Percentiles rank a stretch among this genome's conserved stretches.
Conservation (phyloP, 1,140 invertebrate genomes). For the Lepidostoma basale region DNA sequence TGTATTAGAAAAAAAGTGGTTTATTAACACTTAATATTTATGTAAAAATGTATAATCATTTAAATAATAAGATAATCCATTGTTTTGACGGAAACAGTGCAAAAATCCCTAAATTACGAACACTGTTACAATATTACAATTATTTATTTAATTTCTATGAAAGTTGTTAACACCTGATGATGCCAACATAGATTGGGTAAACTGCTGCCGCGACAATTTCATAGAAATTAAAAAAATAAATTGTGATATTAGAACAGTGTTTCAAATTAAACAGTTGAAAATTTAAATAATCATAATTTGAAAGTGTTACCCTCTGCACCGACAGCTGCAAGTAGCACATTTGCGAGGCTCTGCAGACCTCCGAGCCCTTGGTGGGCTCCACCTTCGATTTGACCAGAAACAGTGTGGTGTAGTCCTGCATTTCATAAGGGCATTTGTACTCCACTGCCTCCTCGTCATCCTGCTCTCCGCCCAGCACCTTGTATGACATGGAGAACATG, state of each 20-base stretch:
- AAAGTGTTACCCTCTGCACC: constrained; percentile 51
- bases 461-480: constrained; percentile 54
- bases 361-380: constrained; percentile 79
- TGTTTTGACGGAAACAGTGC: not conserved
- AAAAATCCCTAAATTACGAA: not conserved
- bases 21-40: no score
- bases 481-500: constrained; percentile 72
- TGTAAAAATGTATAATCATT: no score
- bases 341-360: constrained; percentile 87
- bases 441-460: constrained; percentile 57
- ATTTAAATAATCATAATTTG: not conserved
- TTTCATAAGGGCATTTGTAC: constrained; percentile 64
- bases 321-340: constrained; percentile 84
- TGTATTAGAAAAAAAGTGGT: no score
- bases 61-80: not conserved
- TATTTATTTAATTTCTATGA: no score
- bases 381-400: constrained; percentile 82
- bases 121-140: no score
- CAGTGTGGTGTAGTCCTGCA: constrained; percentile 72
- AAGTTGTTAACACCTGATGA: no score
- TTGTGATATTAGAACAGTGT: no score
- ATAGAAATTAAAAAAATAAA: no score
- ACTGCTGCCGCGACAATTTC: no score
- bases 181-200: no score
- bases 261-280: not conserved